Base-by-base conservation (phyloP, 2,797 vertebrate genomes). In the Hylomyscus alleni region DNA sequence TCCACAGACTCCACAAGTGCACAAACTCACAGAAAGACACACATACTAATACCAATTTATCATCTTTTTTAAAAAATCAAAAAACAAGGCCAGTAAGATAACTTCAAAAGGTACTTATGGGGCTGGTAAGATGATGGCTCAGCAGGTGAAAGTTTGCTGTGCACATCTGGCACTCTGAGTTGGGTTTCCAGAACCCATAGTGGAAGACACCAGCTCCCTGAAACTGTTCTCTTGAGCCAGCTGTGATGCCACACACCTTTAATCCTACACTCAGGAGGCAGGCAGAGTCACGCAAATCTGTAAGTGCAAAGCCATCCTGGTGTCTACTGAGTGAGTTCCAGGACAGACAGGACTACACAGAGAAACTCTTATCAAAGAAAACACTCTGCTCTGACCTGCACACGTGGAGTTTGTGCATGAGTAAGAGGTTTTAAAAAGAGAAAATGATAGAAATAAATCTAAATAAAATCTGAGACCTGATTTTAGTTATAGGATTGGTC, bases 401-500 rank as follows among this genome's bases (percentile, higher is more conserved):
- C 73, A 47, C 13, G 40, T 76, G 12, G 73, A 12, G n/a, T 24
- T 69, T 67, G 65, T 34, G 31, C n/a, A 17, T 69, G 31, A 69
- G 31, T 69, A 69, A 72, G 8, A 20, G n/a, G 20, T 73, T 37
- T 73, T 22, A 10, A 37, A 72, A 72, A 73, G n/a, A 37, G 7
- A 72, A 72, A 72, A 4, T 83, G 29, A 91, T 6, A 1, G 92
- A n/a, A n/a, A n/a, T n/a, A n/a, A n/a, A n/a, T 44, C 31, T 87
- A 89, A 94, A 12, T 83, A 47, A 56, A 47, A 29, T 90, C 20
- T 81, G n/a, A 91, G 37, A n/a, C 47, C 95, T 94, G 56, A 65
- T 84, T 96, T 94, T 96, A 95, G 84, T 89, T 31, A 86, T 62
- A 92, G 54, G 52, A 81, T 94, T 96, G 75, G 6, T 90, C 29